Base-by-base conservation (phyloP, 2,113 vertebrate species). In the Rhinoderma darwinii region DNA sequence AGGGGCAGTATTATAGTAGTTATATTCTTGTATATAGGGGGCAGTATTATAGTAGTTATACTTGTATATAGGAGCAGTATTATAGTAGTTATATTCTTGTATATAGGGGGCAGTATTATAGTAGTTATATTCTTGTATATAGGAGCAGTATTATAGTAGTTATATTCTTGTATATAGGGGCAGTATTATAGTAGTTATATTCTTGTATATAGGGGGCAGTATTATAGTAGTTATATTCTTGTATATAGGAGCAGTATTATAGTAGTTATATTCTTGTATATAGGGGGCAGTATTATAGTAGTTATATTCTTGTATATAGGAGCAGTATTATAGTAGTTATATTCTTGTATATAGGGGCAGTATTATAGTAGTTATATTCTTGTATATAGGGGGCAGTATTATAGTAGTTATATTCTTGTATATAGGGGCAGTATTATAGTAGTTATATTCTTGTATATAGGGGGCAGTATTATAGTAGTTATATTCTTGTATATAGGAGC, bases 301-400 rank as follows among this genome's bases (percentile, higher is more conserved):
- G n/a, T 61, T 61, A 27, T 61, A 61, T 61, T 61, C 59, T 27
- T 61, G 10, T 61, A 61, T 17, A 61, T 27, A 61, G 59, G n/a
- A 5, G n/a, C n/a, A 27, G 59, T 61, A 61, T 61, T 61, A 61
- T 61, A 61, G 59, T 61, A 61, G 59, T 61, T 61, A 61, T 61
- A 61, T 61, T 27, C 25, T 27, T 61, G 59, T 61, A 61, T 17
- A 61, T 61, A 61, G 59, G n/a, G 8, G n/a, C 59, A 27, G 59
- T 61, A 61, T 61, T 61, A 27, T 61, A 61, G 59, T 61, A 61
- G 59, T 27, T 11, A 61, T n/a, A 61, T 61, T 61, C 59, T 27
- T 61, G 59, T 61, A 61, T 17, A 61, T 27, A 27, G n/a, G 59
- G 59, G n/a, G 59, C 59, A 61, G 59, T 61, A 61, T 27, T 61